phyloP scores from a whole-genome alignment of 2,113 vertebrate species.

The Fregata magnificens region DNA sequence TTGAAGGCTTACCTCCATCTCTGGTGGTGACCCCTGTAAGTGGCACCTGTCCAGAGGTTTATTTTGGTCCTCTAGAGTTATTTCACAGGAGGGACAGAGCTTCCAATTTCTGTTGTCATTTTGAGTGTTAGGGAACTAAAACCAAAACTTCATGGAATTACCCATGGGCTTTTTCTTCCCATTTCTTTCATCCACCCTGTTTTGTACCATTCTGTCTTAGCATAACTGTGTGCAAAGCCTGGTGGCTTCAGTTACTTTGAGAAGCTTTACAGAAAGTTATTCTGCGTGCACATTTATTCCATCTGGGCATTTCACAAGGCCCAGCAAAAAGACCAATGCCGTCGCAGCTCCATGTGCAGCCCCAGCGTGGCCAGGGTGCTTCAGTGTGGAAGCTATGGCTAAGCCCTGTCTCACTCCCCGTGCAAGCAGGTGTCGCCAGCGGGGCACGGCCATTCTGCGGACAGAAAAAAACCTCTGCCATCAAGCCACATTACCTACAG shows the following conservation, averaged over 20 bases:
- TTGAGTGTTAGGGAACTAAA: not conserved
- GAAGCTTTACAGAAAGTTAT: not conserved
- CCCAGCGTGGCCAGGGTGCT: fast-evolving
- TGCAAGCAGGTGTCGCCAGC: not conserved
- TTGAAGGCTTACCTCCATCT: not conserved
- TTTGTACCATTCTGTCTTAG: not conserved
- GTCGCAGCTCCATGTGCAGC: not conserved
- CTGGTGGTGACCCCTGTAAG: not conserved
- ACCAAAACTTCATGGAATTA: not conserved
- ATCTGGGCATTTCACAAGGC: not conserved
- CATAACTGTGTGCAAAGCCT: not conserved
- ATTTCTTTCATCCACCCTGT: not conserved
- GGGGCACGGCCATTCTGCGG: fast-evolving
- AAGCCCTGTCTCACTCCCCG: not conserved
- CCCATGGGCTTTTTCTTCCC: not conserved
- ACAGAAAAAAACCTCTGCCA: not conserved
- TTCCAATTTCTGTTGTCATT: not conserved
- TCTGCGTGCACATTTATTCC: not conserved
- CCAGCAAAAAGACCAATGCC: not conserved
- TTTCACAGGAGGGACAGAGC: not conserved
- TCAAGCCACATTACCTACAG: not conserved
- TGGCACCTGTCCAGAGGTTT: not conserved
- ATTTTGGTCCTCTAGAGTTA: not conserved
- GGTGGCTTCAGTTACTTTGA: not conserved
- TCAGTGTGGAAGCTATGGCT: not conserved